These are phyloP conservation scores for Caprella mutica DNA, from an alignment of 2,888 invertebrate genomes.

Conservation along the genomic window DNA sequence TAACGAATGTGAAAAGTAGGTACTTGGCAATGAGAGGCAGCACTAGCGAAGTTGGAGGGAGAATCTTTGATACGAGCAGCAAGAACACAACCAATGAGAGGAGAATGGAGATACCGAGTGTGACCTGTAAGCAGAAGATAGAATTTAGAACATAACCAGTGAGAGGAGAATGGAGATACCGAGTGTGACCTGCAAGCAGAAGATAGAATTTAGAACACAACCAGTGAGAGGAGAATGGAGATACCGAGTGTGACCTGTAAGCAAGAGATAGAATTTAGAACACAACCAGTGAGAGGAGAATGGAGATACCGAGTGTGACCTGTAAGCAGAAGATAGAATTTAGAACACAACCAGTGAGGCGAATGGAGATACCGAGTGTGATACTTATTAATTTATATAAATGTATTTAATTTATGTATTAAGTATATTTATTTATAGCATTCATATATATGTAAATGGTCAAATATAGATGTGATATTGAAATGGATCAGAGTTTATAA, in stretches of 20 bases:
- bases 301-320: constrained; percentile 83
- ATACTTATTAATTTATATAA: constrained; percentile 6
- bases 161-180: constrained; percentile 98
- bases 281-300: constrained; percentile 97
- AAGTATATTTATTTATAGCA: constrained; percentile 9
- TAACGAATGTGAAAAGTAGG: constrained; percentile 95
- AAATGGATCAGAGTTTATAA: background rate
- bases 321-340: no score
- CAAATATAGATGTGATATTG: constrained; percentile 7
- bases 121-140: no score
- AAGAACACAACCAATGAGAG: constrained; percentile 99
- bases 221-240: constrained; percentile 96
- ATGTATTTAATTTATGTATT: background rate
- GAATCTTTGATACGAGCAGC: constrained; percentile 93
- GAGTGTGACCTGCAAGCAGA: constrained; percentile 54
- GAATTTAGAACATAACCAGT: constrained; percentile 98
- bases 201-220: no score
- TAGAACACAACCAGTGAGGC: no score
- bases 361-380: background rate
- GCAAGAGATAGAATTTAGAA: no score
- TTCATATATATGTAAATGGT: constrained; percentile 11
- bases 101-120: constrained; percentile 93
- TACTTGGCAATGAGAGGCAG: constrained; percentile 98
- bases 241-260: constrained; percentile 72
- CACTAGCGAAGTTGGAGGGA: constrained; percentile 95